Base-by-base conservation (phyloP, 2,888 invertebrate species). In the Drosophila monieri region DNA sequence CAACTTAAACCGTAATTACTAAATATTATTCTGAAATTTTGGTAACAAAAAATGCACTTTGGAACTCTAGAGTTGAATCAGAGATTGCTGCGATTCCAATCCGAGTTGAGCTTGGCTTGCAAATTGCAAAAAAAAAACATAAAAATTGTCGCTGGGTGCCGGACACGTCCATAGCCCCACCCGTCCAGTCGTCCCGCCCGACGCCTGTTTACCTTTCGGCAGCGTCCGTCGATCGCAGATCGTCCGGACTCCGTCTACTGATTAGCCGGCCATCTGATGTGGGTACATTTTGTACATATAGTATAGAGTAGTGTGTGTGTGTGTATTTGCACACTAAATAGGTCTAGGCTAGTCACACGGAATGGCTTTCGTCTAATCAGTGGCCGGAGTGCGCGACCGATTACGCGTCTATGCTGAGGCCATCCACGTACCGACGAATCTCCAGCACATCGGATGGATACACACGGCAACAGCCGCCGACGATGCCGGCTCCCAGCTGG, bases 401-500 rank as follows among this genome's bases (percentile, higher is more conserved):
- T 35, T 52, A 52, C 4, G 71, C 58, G 18, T 64, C 75, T 9
- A 80, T 72, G 43, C 73, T 64, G 53, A 53, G 37, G 30, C 64
- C 73, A 73, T 90, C 90, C 58, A 90, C 76, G 49, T 76, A 79
- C 80, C 94, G 93, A 67, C 94, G 93, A 83, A 97, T 96, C 80
- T 94, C 93, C 12, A 93, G 92, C 51, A 98, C 95, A 89, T 98
- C 97, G 0, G 94, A 93, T 5, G 97, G 95, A 85, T 95, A 95
- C 0, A 97, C 96, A 74, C 97, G 94, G 90, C 98, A 98, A 88
- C 98, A 98, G 0, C 98, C 98, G 44, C 98, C 98, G 23, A 98
- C 93, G 90, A 96, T 96, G 47, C 93, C 93, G 25, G 95, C 96
- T 0, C 97, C 97, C 43, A 95, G 91, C 54, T 94, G 93, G 55